Evolutionary conservation across 2,888 invertebrate species (phyloP).

Genomic region (Apocheima hispidaria): DNA sequence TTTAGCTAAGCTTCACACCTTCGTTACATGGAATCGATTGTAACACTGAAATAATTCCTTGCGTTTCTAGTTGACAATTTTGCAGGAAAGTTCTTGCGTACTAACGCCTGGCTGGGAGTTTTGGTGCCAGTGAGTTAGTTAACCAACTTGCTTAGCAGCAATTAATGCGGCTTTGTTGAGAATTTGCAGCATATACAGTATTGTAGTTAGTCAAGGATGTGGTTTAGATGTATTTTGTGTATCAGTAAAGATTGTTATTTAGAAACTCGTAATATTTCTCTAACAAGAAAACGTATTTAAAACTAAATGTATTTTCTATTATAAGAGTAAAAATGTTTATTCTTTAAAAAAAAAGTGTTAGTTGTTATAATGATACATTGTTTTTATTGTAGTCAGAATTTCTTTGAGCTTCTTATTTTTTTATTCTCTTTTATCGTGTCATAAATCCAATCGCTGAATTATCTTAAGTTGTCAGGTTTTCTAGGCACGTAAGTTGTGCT

Average conservation of each 20-base stretch:
- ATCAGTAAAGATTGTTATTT: background rate
- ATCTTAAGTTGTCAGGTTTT: no score
- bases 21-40: constrained; percentile 38
- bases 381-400: no score
- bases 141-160: constrained; percentile 11
- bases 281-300: no score
- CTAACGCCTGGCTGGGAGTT: constrained; percentile 13
- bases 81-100: constrained; percentile 16
- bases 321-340: no score
- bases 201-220: background rate
- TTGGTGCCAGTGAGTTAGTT: constrained; percentile 19
- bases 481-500: no score
- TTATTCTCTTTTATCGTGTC: no score
- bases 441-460: no score
- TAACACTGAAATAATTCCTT: constrained; percentile 1
- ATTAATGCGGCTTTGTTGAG: constrained; percentile 18
- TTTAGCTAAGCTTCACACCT: background rate
- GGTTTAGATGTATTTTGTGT: background rate
- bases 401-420: no score
- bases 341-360: no score
- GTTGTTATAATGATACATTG: no score
- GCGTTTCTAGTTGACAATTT: constrained; percentile 15
- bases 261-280: background rate
- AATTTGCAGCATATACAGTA: background rate
- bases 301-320: no score